phyloP scores from a whole-genome alignment of 2,113 vertebrate species.

The Hepsetus odoe region DNA sequence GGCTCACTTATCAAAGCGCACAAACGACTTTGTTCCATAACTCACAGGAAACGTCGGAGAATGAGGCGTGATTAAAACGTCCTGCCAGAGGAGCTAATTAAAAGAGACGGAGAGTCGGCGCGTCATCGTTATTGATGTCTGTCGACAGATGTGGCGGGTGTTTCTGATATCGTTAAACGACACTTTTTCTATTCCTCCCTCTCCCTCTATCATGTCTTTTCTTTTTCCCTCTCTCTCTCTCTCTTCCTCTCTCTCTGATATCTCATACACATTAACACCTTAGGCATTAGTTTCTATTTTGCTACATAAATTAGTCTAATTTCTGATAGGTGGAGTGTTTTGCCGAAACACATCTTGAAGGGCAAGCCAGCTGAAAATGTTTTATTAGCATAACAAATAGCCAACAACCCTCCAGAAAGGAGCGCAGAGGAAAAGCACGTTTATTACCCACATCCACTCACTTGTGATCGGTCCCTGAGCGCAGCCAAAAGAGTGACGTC shows the following conservation, averaged over 20 bases:
- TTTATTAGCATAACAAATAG: conserved; percentile 56
- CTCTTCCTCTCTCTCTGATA: neutral
- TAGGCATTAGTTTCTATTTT: conserved; percentile 27
- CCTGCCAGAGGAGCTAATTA: conserved; percentile 64
- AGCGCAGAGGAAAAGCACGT: conserved; percentile 19
- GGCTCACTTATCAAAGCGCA: conserved; percentile 59
- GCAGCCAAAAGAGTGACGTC: conserved; percentile 52
- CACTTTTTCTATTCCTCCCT: conserved; percentile 39
- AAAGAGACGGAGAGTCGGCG: conserved; percentile 55
- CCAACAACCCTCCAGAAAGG: conserved; percentile 47
- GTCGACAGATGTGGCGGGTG: conserved; percentile 62
- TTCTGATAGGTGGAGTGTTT: conserved; percentile 33
- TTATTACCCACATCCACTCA: conserved; percentile 44
- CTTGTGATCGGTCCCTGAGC: conserved; percentile 37
- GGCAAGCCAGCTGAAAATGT: conserved; percentile 31
- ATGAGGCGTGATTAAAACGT: conserved; percentile 62
- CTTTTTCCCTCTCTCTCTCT: neutral
- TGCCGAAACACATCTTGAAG: conserved; percentile 12
- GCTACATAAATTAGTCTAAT: conserved; percentile 35
- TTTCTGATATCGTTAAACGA: conserved; percentile 45
- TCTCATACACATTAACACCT: conserved; percentile 13
- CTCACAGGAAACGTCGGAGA: conserved; percentile 57
- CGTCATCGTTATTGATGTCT: conserved; percentile 64
- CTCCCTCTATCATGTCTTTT: neutral
- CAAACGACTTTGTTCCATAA: conserved; percentile 64